These are phyloP conservation scores for Melipona beecheii DNA, from an alignment of 2,888 invertebrate species.

Conservation along the genomic window DNA sequence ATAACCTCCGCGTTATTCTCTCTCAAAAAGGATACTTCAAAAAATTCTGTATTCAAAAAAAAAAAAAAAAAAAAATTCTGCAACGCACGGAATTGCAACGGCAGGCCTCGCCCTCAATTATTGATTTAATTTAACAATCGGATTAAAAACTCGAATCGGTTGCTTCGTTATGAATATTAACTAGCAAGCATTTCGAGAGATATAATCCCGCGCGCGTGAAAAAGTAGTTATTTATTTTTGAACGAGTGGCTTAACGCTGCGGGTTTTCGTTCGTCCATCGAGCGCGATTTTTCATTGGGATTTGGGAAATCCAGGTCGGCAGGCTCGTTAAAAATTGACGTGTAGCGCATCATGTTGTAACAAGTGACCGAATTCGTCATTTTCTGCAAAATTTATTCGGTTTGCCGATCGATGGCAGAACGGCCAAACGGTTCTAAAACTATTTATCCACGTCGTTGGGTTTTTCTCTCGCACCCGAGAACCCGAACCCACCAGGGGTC, in stretches of 20 bases:
- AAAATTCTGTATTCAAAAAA: not conserved
- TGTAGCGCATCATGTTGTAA: not conserved
- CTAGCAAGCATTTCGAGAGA: not conserved
- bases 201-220: not conserved
- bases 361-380: not conserved
- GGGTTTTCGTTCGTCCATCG: not conserved
- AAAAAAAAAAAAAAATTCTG: no score
- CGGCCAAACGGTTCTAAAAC: no score
- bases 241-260: not conserved
- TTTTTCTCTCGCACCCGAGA: no score
- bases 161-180: not conserved
- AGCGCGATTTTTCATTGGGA: slow-evolving; percentile 6
- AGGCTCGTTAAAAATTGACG: slow-evolving; percentile 37
- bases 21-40: not conserved
- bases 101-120: not conserved
- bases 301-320: not conserved
- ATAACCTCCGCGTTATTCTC: not conserved
- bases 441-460: no score
- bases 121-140: slow-evolving; percentile 1
- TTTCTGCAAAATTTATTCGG: slow-evolving; percentile 41
- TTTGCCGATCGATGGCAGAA: no score
- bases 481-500: no score
- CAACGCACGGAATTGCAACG: not conserved
- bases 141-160: not conserved
- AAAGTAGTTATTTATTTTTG: slow-evolving; percentile 7